phyloP scores from a whole-genome alignment of 2,888 invertebrate genomes.

The Argyra leucocephala region DNA sequence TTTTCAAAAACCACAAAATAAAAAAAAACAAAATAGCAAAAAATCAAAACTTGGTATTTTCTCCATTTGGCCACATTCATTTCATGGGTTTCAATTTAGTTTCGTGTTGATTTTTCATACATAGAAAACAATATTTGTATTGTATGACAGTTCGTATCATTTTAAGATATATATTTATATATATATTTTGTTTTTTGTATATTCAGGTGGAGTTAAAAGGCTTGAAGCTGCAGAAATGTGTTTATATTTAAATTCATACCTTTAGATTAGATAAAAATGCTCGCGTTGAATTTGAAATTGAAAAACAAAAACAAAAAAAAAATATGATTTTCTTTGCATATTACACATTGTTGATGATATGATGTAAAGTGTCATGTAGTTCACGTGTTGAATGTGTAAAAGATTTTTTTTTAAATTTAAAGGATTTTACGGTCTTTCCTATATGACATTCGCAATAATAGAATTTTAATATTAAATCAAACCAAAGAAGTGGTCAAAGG shows the following conservation, averaged over 20 bases:
- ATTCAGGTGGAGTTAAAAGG: constrained; percentile 1
- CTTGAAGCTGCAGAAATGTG: not conserved
- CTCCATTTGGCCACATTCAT: not conserved
- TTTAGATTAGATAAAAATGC: too few relatives aligned
- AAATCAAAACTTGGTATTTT: not conserved
- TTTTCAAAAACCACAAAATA: not conserved
- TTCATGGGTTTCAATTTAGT: not conserved
- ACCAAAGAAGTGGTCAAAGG: too few relatives aligned
- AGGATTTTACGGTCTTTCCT: too few relatives aligned
- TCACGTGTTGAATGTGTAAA: not conserved
- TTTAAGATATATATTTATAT: not conserved
- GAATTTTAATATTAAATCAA: too few relatives aligned
- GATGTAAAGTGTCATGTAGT: constrained; percentile 3
- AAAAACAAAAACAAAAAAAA: too few relatives aligned
- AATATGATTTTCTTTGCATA: too few relatives aligned
- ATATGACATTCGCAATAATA: too few relatives aligned
- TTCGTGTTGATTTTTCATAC: not conserved
- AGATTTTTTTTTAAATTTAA: not conserved
- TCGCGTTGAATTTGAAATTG: too few relatives aligned
- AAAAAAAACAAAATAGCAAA: not conserved
- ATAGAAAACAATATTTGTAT: not conserved
- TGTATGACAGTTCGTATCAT: not conserved
- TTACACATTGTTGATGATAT: not conserved
- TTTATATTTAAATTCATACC: not conserved
- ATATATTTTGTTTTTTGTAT: not conserved